A percentile compares a stretch with the other conserved stretches of the same genome.
Evolutionary conservation across 2,797 vertebrate species (phyloP).

Genomic region (Falco biarmicus): DNA sequence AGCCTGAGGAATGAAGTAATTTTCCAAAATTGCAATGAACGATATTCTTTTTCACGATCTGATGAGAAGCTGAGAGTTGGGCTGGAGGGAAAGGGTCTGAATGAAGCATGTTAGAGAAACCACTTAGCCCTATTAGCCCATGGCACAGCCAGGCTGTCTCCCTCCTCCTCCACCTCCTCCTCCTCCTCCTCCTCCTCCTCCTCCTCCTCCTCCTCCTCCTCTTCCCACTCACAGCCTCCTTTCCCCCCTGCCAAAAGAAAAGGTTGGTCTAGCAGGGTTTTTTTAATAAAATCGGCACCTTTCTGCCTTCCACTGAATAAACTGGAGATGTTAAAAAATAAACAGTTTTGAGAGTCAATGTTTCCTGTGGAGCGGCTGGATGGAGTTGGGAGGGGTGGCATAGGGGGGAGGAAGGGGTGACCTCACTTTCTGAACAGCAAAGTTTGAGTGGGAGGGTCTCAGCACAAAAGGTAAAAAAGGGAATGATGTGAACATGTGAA

Average conservation of each 20-base stretch:
- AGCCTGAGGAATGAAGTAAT: constrained; percentile 79
- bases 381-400: neutral
- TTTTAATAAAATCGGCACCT: constrained; percentile 36
- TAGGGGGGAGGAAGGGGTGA: constrained; percentile 28
- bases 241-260: constrained; percentile 8
- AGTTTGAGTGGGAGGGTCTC: constrained; percentile 75
- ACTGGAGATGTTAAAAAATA: constrained; percentile 12
- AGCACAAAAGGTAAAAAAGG: constrained; percentile 81
- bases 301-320: constrained; percentile 26
- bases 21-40: constrained; percentile 73
- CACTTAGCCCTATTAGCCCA: neutral
- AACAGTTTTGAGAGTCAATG: neutral
- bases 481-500: constrained; percentile 80
- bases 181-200: neutral
- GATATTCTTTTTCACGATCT: constrained; percentile 57
- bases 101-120: constrained; percentile 42
- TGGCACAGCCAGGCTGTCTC: constrained; percentile 10
- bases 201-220: neutral
- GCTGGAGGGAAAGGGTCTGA: constrained; percentile 28
- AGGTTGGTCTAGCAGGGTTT: neutral
- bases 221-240: neutral
- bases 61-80: constrained; percentile 44
- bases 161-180: neutral
- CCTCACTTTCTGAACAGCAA: constrained; percentile 55
- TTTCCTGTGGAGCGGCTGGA: neutral